Base-by-base conservation (phyloP, 2,888 invertebrate genomes). In the Ochlodes sylvanus region DNA sequence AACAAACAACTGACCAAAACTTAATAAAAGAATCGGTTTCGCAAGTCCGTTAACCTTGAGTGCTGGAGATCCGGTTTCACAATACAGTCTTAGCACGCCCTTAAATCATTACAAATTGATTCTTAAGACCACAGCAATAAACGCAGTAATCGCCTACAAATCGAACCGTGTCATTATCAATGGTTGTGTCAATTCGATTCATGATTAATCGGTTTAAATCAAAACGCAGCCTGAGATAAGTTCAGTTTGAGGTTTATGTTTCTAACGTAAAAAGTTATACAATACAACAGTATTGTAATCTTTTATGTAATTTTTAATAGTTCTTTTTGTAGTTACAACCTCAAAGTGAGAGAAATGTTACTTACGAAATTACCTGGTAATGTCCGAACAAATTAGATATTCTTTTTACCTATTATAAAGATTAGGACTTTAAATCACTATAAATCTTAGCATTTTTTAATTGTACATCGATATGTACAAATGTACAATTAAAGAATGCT, bases 11-110 rank as follows among this genome's bases (percentile, higher is more conserved):
- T 44, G 47, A 34, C 34, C 47, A 57, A 65, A 50, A 65, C 54
- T 60, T 32, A 61, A 67, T 67, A 67, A 67, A 67, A 67, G 66
- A 67, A 44, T 67, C 60, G 19, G 68, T 75, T 75, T 73, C 68
- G 60, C 69, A 71, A 75, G 63, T 66, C 66, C 66, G 41, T 66
- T 65, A 74, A 72, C 76, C 76, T 76, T 76, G 75, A 50, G 68
- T 70, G 62, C 63, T 67, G 68, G 60, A 67, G 71, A 71, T 76
- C 76, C 76, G 76, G 70, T 73, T 76, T 69, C 73, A 62, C 66
- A 75, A 73, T 68, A 62, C 10, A 27, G 17, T 54, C 47, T 57
- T 42, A 21, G 44, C 52, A 12, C 52, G 52, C 52, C 52, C 32
- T 19, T 50, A 52, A 41, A 57, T 41, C 56, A 57, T 38, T 41